Conservation (phyloP, 2,888 invertebrate genomes). For the Drosophila birchii region DNA sequence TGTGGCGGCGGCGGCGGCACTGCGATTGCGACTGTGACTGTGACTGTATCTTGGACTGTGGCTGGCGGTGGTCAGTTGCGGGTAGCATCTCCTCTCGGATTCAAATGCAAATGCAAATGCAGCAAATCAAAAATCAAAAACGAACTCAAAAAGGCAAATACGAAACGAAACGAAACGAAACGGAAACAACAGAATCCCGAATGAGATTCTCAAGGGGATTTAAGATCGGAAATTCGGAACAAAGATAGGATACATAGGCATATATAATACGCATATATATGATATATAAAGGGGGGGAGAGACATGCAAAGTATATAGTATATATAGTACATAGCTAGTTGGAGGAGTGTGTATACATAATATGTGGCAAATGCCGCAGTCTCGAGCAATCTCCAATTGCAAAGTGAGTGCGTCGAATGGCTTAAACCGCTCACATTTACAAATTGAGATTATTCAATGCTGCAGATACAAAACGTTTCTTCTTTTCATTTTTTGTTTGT, state of each 20-base stretch:
- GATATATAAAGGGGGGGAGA: slow-evolving; percentile 6
- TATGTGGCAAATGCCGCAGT: slow-evolving; percentile 80
- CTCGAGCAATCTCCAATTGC: slow-evolving; percentile 85
- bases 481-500: slow-evolving; percentile 14
- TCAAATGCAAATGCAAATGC: slow-evolving; percentile 14
- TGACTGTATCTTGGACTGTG: background rate
- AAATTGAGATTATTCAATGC: slow-evolving; percentile 97
- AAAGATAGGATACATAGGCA: slow-evolving; percentile 28
- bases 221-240: slow-evolving; percentile 11
- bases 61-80: background rate
- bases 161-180: slow-evolving; percentile 39
- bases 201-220: slow-evolving; percentile 5
- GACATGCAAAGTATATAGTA: slow-evolving; percentile 34
- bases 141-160: slow-evolving; percentile 19
- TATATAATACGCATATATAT: slow-evolving; percentile 36
- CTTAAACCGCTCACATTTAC: slow-evolving; percentile 94
- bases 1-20: background rate
- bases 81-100: slow-evolving; percentile 12
- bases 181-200: slow-evolving; percentile 27
- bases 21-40: background rate
- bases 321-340: slow-evolving; percentile 36
- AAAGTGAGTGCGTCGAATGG: slow-evolving; percentile 84
- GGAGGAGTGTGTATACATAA: slow-evolving; percentile 54
- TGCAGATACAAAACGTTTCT: slow-evolving; percentile 75
- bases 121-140: slow-evolving; percentile 18